A percentile compares a stretch with the other conserved stretches of the same genome.
Conservation (phyloP, 2,888 invertebrate species). For the Diaphora mendica region DNA sequence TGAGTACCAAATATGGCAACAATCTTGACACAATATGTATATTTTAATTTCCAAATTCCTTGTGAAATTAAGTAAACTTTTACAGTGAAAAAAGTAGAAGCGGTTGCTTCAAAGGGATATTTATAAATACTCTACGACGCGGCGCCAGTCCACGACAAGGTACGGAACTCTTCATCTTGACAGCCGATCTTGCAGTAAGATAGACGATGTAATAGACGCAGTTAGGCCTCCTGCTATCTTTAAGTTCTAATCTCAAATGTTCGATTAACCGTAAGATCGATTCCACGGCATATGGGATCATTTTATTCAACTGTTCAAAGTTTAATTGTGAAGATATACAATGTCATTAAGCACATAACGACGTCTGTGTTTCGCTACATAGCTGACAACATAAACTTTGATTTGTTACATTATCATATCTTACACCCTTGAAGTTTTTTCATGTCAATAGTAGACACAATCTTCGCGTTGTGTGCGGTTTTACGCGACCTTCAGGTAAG, state of each 20-base stretch:
- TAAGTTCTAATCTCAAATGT: constrained; percentile 1
- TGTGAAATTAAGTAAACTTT: constrained; percentile 56
- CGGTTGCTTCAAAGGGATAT: constrained; percentile 74
- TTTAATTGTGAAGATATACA: neutral
- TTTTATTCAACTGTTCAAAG: neutral
- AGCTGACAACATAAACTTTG: constrained; percentile 34
- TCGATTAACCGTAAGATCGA: neutral
- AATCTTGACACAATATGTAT: neutral
- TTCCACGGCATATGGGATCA: neutral
- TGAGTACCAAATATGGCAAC: neutral
- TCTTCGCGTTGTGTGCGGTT: constrained; percentile 44
- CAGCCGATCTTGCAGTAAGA: constrained; percentile 55
- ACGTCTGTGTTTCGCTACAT: neutral
- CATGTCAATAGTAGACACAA: constrained; percentile 52
- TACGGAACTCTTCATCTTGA: constrained; percentile 62
- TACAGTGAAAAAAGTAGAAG: constrained; percentile 63
- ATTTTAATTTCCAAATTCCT: constrained; percentile 10
- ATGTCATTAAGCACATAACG: neutral
- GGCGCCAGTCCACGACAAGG: constrained; percentile 61
- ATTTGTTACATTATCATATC: constrained; percentile 45
- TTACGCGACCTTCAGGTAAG: constrained; percentile 51
- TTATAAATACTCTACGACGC: constrained; percentile 68
- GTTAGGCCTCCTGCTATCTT: constrained; percentile 26
- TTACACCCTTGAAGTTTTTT: constrained; percentile 57
- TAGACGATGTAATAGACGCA: constrained; percentile 44